Evolutionary conservation across 2,888 invertebrate species (phyloP).

Genomic region (Pyrochroa serraticornis): DNA sequence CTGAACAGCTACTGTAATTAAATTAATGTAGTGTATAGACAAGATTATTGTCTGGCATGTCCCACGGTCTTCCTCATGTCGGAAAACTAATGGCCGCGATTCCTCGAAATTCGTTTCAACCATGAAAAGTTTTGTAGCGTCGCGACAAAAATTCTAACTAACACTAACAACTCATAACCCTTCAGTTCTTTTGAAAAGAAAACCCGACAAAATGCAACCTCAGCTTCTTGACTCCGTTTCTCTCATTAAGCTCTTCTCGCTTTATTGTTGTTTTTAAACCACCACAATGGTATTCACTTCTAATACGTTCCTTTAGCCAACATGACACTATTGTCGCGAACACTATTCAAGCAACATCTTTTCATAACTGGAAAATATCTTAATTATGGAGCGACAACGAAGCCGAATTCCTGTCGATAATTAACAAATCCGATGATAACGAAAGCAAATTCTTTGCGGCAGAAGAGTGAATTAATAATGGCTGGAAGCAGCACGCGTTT

Average conservation of each 20-base stretch:
- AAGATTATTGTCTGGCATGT: constrained; percentile 29
- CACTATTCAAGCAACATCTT: too few species aligned
- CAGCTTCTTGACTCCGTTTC: background rate
- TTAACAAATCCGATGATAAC: too few species aligned
- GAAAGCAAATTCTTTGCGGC: too few species aligned
- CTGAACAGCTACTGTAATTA: constrained; percentile 40
- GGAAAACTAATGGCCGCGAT: constrained; percentile 28
- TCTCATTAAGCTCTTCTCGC: constrained; percentile 1
- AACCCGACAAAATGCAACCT: constrained; percentile 4
- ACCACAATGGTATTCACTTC: background rate
- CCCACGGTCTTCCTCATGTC: constrained; percentile 32
- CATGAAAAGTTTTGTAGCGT: constrained; percentile 22
- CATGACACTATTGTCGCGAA: too few species aligned
- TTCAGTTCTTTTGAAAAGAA: background rate
- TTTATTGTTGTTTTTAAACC: constrained; percentile 5
- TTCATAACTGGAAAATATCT: too few species aligned
- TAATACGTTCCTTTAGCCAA: too few species aligned
- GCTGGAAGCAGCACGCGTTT: constrained; percentile 19
- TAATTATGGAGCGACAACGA: too few species aligned
- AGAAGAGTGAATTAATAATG: constrained; percentile 1
- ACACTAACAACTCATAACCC: background rate
- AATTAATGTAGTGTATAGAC: constrained; percentile 44
- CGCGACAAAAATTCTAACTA: constrained; percentile 12
- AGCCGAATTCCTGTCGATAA: too few species aligned
- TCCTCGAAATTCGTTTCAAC: constrained; percentile 29